phyloP scores from a whole-genome alignment of 2,888 invertebrate genomes.

The Heliconius ethilla region DNA sequence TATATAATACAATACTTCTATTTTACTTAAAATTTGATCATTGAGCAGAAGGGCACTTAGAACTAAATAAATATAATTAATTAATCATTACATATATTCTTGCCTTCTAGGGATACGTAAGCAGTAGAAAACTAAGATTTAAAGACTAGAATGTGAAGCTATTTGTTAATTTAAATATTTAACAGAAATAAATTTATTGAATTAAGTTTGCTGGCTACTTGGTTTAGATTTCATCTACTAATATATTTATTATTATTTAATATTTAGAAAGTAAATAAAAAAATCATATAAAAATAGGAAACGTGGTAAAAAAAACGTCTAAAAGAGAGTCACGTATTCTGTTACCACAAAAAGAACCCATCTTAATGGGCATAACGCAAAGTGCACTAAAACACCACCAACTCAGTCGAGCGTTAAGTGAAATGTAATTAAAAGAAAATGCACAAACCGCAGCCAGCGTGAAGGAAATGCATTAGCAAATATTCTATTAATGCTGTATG shows the following conservation, averaged over 20 bases:
- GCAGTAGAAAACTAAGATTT: background rate
- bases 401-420: slow-evolving; percentile 48
- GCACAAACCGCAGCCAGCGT: slow-evolving; percentile 54
- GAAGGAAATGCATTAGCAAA: slow-evolving; percentile 52
- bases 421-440: slow-evolving; percentile 52
- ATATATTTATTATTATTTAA: too few species aligned
- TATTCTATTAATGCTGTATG: slow-evolving; percentile 52
- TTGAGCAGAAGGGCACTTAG: background rate
- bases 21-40: background rate
- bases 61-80: background rate
- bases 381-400: slow-evolving; percentile 34
- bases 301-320: slow-evolving; percentile 37
- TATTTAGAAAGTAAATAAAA: slow-evolving; percentile 17
- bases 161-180: background rate
- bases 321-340: slow-evolving; percentile 39
- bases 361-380: slow-evolving; percentile 40
- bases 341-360: slow-evolving; percentile 36
- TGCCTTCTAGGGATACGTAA: background rate
- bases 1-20: background rate
- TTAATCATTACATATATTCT: background rate
- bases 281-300: slow-evolving; percentile 24
- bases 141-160: background rate
- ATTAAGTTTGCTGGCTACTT: background rate
- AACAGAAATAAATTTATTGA: background rate
- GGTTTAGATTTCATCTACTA: background rate